Conservation (phyloP, 2,888 invertebrate species). For the Arge pagana region DNA sequence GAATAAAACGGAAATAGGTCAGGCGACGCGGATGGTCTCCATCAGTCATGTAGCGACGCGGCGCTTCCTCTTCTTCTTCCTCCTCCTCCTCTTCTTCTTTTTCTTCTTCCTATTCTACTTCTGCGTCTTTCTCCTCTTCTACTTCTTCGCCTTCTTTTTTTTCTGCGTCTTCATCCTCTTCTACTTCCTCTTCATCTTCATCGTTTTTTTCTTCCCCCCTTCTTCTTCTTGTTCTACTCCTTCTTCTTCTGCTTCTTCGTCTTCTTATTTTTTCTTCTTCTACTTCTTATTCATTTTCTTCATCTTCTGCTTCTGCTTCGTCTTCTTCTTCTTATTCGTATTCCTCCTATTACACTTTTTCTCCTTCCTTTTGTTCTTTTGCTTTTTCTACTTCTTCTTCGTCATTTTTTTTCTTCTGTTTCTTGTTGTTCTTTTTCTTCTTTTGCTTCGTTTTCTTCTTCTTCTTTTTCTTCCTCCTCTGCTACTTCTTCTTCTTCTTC, state of each 20-base stretch:
- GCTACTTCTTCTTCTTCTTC: neutral
- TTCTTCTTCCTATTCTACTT: neutral
- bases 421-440: too few species aligned
- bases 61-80: neutral
- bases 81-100: too few species aligned
- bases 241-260: too few species aligned
- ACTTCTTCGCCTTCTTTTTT: neutral
- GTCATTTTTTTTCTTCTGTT: too few species aligned
- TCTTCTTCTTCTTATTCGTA: neutral
- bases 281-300: neutral
- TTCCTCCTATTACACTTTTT: neutral
- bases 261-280: neutral
- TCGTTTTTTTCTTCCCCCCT: too few species aligned
- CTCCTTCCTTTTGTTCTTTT: neutral
- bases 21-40: slow-evolving; percentile 13
- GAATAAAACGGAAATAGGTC: slow-evolving; percentile 18
- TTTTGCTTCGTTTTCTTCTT: neutral
- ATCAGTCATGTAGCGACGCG: neutral
- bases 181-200: neutral
- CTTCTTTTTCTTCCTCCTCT: neutral
- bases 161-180: neutral
- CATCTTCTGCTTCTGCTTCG: neutral
- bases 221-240: neutral
- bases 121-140: too few species aligned
- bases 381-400: neutral